Evolutionary conservation across 2,797 vertebrate species (phyloP), one percentile per base, ranked within the genome.

Genomic region (Etheostoma perlongum): DNA sequence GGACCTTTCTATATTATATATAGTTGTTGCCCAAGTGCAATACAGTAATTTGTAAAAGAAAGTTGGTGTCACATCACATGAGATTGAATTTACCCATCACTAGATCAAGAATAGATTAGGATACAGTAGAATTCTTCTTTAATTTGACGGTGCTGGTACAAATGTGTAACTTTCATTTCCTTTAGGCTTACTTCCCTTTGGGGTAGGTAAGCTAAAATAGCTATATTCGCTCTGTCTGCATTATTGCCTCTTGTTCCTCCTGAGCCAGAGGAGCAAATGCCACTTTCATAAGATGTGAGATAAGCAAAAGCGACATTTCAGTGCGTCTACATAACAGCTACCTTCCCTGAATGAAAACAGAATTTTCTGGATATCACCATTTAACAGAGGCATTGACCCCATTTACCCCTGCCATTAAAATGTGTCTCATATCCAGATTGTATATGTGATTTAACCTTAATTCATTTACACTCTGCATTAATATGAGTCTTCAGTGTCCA

Each of bases 331-430:
- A 65, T 30, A 69, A 54, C 5, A 76, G 27, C 49, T 46, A 49
- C 33, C 47, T 81, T 81, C 25, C 23, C 10, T 65, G 30, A 78
- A 76, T 72, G 62, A 90, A 84, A 78, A 83, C 82, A 88, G 59
- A 51, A 67, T 87, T 90, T 76, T 78, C 65, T 65, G 69, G 62
- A 80, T 85, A 86, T 74, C 61, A 49, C 40, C 27, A 47, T 64
- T 68, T 67, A 61, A 55, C 33, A 12, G 18, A 40, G 76, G 57
- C 44, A 63, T 72, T 61, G 74, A 1, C 36, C 36, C 10, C 36
- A 40, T 40, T 40, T 40, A 40, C 36, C 11, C 36, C 42, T 44
- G 13, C 4, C 42, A 44, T 5, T 44, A 44, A 14, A 44, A 14
- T 14, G 42, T 44, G 42, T 14, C 42, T 44, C 42, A 14, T 44